These are phyloP conservation scores for Pluvialis apricaria DNA, from an alignment of 2,113 vertebrate species.

Conservation along the genomic window DNA sequence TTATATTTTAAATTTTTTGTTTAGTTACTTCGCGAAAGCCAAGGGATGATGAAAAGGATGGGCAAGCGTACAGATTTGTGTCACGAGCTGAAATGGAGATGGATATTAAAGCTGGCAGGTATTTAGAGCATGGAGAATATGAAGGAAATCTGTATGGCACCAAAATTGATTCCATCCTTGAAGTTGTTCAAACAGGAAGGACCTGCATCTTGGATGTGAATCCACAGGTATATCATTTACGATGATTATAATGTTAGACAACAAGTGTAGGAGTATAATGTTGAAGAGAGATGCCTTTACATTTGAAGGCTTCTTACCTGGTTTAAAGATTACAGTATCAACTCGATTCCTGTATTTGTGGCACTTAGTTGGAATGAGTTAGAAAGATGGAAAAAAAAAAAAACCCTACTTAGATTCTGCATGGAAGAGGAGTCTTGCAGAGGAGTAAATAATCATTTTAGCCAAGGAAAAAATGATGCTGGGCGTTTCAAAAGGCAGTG, in stretches of 20 bases:
- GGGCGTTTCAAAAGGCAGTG: not conserved
- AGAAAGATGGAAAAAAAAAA: not conserved
- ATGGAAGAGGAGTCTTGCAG: not conserved
- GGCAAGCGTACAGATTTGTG: constrained; percentile 93
- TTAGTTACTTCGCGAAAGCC: constrained; percentile 92
- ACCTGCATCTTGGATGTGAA: constrained; percentile 98
- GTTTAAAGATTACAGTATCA: not conserved
- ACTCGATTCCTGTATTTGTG: not conserved
- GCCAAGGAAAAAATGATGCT: not conserved
- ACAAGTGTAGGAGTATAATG: not conserved
- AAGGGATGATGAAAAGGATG: constrained; percentile 93
- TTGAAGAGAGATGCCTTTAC: not conserved
- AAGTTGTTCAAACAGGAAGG: constrained; percentile 87
- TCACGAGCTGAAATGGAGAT: constrained; percentile 89
- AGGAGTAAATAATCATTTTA: not conserved
- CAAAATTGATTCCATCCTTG: constrained; percentile 96
- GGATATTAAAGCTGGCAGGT: constrained; percentile 91
- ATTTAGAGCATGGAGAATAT: constrained; percentile 96
- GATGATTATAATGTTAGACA: not conserved
- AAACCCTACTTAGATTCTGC: not conserved
- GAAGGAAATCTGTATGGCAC: constrained; percentile 98
- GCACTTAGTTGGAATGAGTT: not conserved
- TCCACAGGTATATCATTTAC: constrained; percentile 83
- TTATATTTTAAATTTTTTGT: not conserved
- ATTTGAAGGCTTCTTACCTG: not conserved